A percentile compares a stretch with the other conserved stretches of the same genome.
Conservation (phyloP, 1,140 invertebrate species). For the Cotesia glomerata region DNA sequence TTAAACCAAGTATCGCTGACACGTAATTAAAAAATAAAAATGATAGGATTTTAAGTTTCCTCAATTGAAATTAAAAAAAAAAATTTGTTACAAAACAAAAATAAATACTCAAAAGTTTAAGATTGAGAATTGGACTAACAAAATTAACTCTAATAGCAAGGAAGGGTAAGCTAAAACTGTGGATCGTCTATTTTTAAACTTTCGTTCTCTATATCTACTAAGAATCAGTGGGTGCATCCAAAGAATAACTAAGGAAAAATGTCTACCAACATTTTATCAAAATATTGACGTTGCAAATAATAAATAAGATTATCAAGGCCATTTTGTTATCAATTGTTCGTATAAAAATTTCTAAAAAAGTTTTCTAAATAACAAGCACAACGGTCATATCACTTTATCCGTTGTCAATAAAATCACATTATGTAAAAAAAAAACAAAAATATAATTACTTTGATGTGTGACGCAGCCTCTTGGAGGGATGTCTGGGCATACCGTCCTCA, state of each 20-base stretch:
- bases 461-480: conserved; percentile 58
- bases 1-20: neutral
- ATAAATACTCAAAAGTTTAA: conserved; percentile 15
- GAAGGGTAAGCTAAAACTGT: conserved; percentile 49
- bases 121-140: conserved; percentile 37
- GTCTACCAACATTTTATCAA: conserved; percentile 12
- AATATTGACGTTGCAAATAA: neutral
- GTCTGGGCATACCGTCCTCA: conserved; percentile 56
- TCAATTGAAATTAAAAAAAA: neutral
- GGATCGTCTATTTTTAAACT: conserved; percentile 47
- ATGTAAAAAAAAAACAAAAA: conserved; percentile 3
- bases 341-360: neutral
- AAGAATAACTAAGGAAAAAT: conserved; percentile 33
- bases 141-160: conserved; percentile 40
- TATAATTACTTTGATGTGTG: conserved; percentile 52
- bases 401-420: neutral
- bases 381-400: conserved; percentile 18
- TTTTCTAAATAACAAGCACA: neutral
- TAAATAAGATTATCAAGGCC: neutral
- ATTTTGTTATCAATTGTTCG: neutral
- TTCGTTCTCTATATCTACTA: conserved; percentile 16
- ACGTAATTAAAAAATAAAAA: neutral
- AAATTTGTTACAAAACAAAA: conserved; percentile 16
- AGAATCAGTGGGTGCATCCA: conserved; percentile 30
- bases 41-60: neutral